Percentiles rank a stretch among this genome's conserved stretches.
Evolutionary conservation across 2,797 vertebrate genomes (phyloP).

Genomic region (Peromyscus melanophrys): DNA sequence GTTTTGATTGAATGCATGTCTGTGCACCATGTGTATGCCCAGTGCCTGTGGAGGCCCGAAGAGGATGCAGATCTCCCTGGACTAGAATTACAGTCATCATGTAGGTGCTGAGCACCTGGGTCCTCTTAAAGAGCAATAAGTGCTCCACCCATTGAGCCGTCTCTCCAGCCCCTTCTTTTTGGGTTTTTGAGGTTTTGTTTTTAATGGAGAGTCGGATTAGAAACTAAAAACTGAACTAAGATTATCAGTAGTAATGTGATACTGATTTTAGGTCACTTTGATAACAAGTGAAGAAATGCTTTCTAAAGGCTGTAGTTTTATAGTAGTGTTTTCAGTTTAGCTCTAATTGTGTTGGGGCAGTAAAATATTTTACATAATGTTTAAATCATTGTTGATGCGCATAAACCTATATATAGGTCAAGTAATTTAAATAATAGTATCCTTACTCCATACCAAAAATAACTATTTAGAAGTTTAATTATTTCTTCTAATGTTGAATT

Average conservation of each 20-base stretch:
- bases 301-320: constrained; percentile 9
- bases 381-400: neutral
- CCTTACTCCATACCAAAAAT: neutral
- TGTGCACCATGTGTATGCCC: neutral
- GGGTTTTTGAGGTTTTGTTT: neutral
- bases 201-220: neutral
- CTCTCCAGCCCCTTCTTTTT: neutral
- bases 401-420: neutral
- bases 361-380: neutral
- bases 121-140: neutral
- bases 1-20: neutral
- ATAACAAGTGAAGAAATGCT: neutral
- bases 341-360: neutral
- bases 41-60: neutral
- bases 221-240: neutral
- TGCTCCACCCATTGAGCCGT: neutral
- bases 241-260: neutral
- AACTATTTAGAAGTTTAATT: constrained; percentile 6
- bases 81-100: neutral
- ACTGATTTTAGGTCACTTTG: neutral
- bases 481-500: constrained; percentile 44
- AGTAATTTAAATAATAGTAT: constrained; percentile 9
- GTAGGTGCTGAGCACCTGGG: too few relatives aligned
- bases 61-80: neutral
- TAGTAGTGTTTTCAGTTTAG: neutral